Conservation (phyloP, 2,888 invertebrate genomes). For the Chrysolina americana region DNA sequence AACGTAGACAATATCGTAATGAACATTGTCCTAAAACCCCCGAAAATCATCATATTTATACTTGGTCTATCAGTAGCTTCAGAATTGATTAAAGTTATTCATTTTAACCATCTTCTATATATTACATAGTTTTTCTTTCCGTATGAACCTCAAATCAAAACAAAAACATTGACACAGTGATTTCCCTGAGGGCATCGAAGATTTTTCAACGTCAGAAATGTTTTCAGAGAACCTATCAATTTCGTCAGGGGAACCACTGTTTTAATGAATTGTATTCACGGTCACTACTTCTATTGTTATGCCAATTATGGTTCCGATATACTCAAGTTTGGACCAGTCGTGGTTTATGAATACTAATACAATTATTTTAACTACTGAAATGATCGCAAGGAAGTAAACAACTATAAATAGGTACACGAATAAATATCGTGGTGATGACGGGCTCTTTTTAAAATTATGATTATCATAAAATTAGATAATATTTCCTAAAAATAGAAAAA, state of each 20-base stretch:
- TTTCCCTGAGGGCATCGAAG: too few species aligned
- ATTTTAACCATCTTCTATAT: too few species aligned
- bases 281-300: not conserved
- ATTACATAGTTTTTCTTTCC: too few species aligned
- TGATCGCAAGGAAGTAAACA: not conserved
- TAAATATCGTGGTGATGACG: not conserved
- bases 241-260: slow-evolving; percentile 7
- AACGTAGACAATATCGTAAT: too few species aligned
- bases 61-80: too few species aligned
- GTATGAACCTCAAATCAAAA: too few species aligned
- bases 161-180: too few species aligned
- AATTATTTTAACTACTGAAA: not conserved
- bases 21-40: too few species aligned
- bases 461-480: not conserved
- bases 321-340: not conserved
- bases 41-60: too few species aligned
- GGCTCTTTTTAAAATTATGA: not conserved
- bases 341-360: not conserved
- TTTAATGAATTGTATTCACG: not conserved
- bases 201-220: too few species aligned
- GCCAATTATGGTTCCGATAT: not conserved
- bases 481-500: not conserved
- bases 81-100: too few species aligned
- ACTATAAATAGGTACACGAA: not conserved
- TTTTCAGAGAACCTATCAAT: not conserved